A percentile compares a stretch with the other conserved stretches of the same genome.
phyloP scores from a whole-genome alignment of 2,797 vertebrate genomes.

The Artibeus jamaicensis region DNA sequence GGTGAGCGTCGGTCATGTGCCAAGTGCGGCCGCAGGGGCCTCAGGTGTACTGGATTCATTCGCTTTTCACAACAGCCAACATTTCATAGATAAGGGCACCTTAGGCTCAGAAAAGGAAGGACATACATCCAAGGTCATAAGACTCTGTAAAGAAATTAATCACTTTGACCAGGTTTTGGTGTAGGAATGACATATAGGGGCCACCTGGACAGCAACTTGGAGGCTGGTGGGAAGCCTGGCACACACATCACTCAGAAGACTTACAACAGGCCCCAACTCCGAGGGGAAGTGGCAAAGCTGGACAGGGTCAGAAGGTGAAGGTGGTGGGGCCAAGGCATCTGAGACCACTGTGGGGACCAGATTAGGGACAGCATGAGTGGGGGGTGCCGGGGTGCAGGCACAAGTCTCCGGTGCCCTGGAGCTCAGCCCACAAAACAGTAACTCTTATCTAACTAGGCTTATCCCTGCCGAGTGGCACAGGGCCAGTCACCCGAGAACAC shows the following conservation, averaged over 20 bases:
- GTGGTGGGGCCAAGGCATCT: neutral
- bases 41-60: too few relatives aligned
- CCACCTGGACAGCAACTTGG: neutral
- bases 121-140: neutral
- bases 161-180: neutral
- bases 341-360: neutral
- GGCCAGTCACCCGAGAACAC: neutral
- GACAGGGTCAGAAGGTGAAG: neutral
- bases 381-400: neutral
- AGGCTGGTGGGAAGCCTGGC: neutral
- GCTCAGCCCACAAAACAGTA: too few relatives aligned
- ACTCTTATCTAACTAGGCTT: neutral
- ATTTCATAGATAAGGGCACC: neutral
- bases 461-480: neutral
- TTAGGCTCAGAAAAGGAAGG: neutral
- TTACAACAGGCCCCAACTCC: neutral
- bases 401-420: neutral
- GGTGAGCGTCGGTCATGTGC: neutral
- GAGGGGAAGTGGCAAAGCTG: neutral
- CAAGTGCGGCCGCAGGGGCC: too few relatives aligned
- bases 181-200: accelerated
- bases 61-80: neutral
- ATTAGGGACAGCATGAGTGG: neutral
- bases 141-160: neutral
- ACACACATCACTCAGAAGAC: neutral